Evolutionary conservation across 2,113 vertebrate species (phyloP).

Genomic region (Anarhynchus alexandrinus): DNA sequence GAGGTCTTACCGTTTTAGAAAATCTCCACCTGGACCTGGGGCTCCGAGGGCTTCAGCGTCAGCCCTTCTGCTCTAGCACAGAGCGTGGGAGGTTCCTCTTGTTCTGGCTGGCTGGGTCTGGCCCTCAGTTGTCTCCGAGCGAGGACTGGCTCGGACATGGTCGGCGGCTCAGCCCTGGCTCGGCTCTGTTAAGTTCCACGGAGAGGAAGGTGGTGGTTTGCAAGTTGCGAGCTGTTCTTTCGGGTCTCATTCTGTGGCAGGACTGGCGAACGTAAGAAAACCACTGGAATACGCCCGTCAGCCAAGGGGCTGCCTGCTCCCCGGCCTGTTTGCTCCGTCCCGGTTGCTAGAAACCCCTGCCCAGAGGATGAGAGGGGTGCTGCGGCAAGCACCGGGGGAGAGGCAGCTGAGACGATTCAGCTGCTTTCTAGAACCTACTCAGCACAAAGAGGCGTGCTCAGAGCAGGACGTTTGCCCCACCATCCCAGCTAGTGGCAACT

Average conservation of each 20-base stretch:
- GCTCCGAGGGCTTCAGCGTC: not conserved
- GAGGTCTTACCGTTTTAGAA: not conserved
- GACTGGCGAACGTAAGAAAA: not conserved
- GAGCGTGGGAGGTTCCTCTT: not conserved
- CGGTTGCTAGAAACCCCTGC: not conserved
- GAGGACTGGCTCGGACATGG: not conserved
- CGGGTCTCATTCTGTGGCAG: not conserved
- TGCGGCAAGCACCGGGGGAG: not conserved
- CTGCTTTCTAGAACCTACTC: not conserved
- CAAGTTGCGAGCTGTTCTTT: not conserved
- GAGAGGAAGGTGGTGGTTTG: not conserved
- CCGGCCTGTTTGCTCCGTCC: not conserved
- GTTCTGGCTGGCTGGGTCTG: not conserved
- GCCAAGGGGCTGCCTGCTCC: not conserved
- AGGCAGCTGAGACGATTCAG: not conserved
- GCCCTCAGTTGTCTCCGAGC: not conserved
- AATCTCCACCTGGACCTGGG: not conserved
- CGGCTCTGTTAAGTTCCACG: not conserved
- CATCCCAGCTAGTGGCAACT: not conserved
- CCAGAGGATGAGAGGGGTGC: not conserved
- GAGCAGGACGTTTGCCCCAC: not conserved
- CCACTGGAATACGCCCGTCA: no score
- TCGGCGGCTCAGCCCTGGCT: not conserved
- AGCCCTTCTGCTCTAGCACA: not conserved
- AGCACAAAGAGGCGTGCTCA: not conserved